A percentile compares a stretch with the other conserved stretches of the same genome.
phyloP scores from a whole-genome alignment of 2,888 invertebrate genomes.

The Drosophila maculinotata region DNA sequence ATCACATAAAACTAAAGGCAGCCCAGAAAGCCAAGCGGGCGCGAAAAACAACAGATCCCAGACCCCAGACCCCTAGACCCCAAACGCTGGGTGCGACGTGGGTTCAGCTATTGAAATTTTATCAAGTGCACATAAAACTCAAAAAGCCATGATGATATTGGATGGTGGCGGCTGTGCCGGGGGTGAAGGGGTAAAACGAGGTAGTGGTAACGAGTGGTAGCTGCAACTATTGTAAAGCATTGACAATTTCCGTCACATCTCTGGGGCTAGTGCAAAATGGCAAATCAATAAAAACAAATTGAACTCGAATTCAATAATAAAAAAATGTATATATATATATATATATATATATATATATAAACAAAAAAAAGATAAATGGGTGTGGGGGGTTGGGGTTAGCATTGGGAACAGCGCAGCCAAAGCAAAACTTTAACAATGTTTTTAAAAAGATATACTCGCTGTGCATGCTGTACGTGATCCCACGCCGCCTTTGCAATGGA shows the following conservation, averaged over 20 bases:
- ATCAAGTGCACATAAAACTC: conserved; percentile 80
- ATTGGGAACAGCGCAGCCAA: conserved; percentile 38
- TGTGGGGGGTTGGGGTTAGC: not conserved
- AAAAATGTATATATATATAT: conserved; percentile 36
- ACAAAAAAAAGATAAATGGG: not conserved
- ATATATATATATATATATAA: conserved; percentile 10
- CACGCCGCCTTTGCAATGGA: conserved; percentile 71
- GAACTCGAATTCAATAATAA: conserved; percentile 82
- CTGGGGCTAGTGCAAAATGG: conserved; percentile 80
- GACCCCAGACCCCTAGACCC: too few species aligned
- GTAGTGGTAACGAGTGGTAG: conserved; percentile 26
- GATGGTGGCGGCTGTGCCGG: not conserved
- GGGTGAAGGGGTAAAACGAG: not conserved
- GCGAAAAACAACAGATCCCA: conserved; percentile 66
- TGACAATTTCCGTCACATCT: conserved; percentile 83
- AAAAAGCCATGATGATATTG: conserved; percentile 77
- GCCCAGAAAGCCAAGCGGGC: conserved; percentile 56
- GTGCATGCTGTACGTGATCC: conserved; percentile 73
- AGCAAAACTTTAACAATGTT: conserved; percentile 80
- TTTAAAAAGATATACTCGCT: conserved; percentile 78
- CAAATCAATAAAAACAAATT: conserved; percentile 84
- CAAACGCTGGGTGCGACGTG: conserved; percentile 10
- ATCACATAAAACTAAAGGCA: conserved; percentile 79
- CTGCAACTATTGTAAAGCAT: conserved; percentile 82
- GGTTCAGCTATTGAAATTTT: conserved; percentile 74